Evolutionary conservation across 2,797 vertebrate species (phyloP), one percentile per base, ranked within the genome.

Genomic region (Chelmon rostratus): DNA sequence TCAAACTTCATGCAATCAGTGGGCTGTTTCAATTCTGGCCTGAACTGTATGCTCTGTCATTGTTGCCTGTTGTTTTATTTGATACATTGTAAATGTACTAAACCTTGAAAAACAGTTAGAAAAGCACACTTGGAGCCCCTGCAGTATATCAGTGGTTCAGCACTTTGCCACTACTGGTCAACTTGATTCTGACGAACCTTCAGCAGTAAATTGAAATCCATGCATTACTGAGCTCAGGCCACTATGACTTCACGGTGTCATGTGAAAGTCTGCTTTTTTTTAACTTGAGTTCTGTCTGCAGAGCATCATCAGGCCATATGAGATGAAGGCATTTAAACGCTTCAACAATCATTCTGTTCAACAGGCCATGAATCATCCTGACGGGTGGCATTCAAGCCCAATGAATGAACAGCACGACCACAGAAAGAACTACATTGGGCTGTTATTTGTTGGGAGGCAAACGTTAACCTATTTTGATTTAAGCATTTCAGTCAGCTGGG

Each of bases 281-380:
- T n/a, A n/a, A 16, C 57, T 72, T 42, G 38, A 16, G n/a, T 47
- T 56, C 23, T 63, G 68, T 53, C 66, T 73, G 73, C 46, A 47
- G 4, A 61, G 59, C 83, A 59, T 68, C 68, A 50, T 47, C 33
- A 18, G 18, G 62, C 49, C 59, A 49, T 68, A 62, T 65, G 21
- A 72, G 15, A 54, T 6, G 0, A 35, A 52, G 16, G 4, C 40
- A 18, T 70, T 78, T 59, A 23, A 47, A 68, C 21, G 67, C 33
- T 38, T 44, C 47, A 16, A 85, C 75, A 80, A 70, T 61, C 46
- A 47, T 23, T 57, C 46, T 53, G 69, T 61, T 79, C 56, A 73
- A 16, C 66, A 13, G 72, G 47, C 47, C 57, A 53, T 88, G 81
- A 90, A 81, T 85, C 80, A 84, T 79, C 65, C 64, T 16, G 75